Conservation (phyloP, 2,113 vertebrate species). For the Dicaeum eximium region DNA sequence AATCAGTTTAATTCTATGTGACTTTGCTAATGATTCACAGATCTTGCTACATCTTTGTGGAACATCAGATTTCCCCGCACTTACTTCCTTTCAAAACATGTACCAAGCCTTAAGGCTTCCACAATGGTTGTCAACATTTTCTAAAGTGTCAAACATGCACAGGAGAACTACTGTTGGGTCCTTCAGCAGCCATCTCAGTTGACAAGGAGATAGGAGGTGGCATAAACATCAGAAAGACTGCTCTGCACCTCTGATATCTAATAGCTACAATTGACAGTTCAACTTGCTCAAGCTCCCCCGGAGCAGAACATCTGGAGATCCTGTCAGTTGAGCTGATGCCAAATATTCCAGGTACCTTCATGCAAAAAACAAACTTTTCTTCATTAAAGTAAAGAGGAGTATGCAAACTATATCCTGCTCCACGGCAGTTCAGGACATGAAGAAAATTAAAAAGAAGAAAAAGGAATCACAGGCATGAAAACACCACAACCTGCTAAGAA, state of each 20-base stretch:
- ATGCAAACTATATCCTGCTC: not conserved
- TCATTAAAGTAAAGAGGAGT: not conserved
- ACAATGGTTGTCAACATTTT: not conserved
- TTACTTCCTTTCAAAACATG: not conserved
- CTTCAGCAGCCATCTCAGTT: not conserved
- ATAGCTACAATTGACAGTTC: not conserved
- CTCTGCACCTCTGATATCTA: not conserved
- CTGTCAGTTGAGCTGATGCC: not conserved
- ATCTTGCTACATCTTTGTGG: not conserved
- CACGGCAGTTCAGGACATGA: not conserved
- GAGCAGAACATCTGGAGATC: not conserved
- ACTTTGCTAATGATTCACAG: not conserved
- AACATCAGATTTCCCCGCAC: not conserved
- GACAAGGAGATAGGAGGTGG: not conserved
- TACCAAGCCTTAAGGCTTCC: not conserved
- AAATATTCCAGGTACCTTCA: not conserved
- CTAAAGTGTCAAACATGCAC: not conserved
- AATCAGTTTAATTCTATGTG: not conserved
- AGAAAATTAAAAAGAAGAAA: too few species aligned
- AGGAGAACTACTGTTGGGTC: not conserved
- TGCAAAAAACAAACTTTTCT: not conserved
- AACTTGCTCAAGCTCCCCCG: not conserved
- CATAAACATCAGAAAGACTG: not conserved
- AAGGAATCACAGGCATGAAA: not conserved
- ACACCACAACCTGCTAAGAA: not conserved